Evolutionary conservation across 2,797 vertebrate species (phyloP).

Genomic region (Phrynocephalus vlangalii): DNA sequence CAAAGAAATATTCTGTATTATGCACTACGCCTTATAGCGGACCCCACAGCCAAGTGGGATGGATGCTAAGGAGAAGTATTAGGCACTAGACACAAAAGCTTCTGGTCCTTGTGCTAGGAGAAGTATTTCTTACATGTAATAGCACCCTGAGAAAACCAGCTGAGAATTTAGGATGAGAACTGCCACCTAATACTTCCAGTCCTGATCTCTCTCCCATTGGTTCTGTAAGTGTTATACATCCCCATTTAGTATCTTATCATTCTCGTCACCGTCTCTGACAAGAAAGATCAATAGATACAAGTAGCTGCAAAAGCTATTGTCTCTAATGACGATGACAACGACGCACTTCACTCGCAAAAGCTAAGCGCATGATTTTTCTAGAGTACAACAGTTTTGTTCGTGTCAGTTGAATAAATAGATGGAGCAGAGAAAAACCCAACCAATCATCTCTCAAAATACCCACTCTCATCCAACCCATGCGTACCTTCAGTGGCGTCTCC

Average conservation of each 20-base stretch:
- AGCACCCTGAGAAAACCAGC: not conserved
- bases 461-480: not conserved
- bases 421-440: too few relatives aligned
- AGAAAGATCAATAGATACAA: not conserved
- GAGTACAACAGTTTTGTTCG: not conserved
- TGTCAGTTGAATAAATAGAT: not conserved
- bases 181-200: not conserved
- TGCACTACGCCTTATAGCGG: too few relatives aligned
- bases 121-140: not conserved
- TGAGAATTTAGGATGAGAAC: not conserved
- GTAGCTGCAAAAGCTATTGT: not conserved
- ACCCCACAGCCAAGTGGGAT: too few relatives aligned
- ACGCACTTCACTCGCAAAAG: not conserved
- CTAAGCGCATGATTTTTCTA: not conserved
- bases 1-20: too few relatives aligned
- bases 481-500: conserved; percentile 88
- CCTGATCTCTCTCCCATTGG: not conserved
- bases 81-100: not conserved
- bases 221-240: not conserved
- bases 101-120: not conserved
- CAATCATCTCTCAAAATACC: too few relatives aligned
- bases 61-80: too few relatives aligned
- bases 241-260: not conserved
- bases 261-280: not conserved
- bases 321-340: not conserved